phyloP scores from a whole-genome alignment of 1,140 invertebrate genomes.

The Schlechtendalia chinensis region DNA sequence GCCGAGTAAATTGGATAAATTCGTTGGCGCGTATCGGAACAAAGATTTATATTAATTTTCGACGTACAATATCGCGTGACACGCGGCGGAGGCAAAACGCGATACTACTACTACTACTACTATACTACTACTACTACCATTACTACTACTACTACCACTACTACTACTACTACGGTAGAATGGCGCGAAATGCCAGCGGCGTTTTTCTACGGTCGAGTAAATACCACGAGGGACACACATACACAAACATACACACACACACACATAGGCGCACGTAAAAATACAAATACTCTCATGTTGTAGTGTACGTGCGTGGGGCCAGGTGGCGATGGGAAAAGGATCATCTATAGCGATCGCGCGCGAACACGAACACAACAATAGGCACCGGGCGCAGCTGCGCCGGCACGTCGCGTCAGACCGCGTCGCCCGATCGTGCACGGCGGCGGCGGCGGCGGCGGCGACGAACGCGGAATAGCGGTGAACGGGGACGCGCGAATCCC shows the following conservation, averaged over 20 bases:
- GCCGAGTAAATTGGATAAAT: too few species aligned
- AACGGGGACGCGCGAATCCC: slow-evolving; percentile 23
- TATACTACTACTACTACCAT: too few species aligned
- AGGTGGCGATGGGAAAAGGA: slow-evolving; percentile 38
- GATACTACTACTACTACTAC: too few species aligned
- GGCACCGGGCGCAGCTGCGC: too few species aligned
- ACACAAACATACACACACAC: neutral
- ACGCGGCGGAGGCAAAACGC: too few species aligned
- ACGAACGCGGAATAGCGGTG: slow-evolving; percentile 19
- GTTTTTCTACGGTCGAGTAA: slow-evolving; percentile 27
- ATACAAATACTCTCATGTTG: neutral
- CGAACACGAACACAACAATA: neutral
- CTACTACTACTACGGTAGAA: too few species aligned
- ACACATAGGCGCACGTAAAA: too few species aligned
- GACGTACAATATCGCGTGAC: too few species aligned
- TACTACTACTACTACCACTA: too few species aligned
- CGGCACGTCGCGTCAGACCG: neutral
- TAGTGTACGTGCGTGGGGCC: neutral
- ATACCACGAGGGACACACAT: slow-evolving; percentile 13
- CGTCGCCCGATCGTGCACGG: neutral
- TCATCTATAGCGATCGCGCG: slow-evolving; percentile 35
- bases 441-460: slow-evolving; percentile 16
- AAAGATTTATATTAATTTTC: too few species aligned
- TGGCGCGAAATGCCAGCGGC: slow-evolving; percentile 16
- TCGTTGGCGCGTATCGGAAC: too few species aligned